These are phyloP conservation scores for Helicoverpa zea DNA, from an alignment of 1,140 invertebrate species.

Conservation along the genomic window DNA sequence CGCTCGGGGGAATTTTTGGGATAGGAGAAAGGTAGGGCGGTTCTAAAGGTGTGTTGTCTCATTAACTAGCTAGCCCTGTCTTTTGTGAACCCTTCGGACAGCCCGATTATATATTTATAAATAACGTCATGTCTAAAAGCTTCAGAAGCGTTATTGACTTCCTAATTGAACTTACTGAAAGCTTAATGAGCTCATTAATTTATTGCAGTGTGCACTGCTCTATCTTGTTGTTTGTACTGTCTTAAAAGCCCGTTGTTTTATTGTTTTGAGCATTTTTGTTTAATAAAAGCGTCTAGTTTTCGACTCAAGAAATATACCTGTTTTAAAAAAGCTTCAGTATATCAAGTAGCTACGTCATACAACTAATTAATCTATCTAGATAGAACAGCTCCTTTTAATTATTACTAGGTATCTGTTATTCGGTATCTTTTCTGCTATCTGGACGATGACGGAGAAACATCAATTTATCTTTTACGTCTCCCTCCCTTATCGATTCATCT, in stretches of 20 bases:
- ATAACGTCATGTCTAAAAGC: too few species aligned
- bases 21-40: background rate
- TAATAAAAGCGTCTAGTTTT: too few species aligned
- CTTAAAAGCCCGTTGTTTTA: too few species aligned
- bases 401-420: constrained; percentile 44
- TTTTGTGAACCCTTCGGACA: too few species aligned
- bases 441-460: constrained; percentile 42
- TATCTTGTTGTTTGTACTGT: too few species aligned
- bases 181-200: too few species aligned
- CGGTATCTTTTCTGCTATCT: constrained; percentile 20
- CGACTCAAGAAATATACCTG: too few species aligned
- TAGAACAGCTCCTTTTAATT: constrained; percentile 38
- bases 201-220: too few species aligned
- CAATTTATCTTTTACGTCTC: constrained; percentile 41
- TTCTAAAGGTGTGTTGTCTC: constrained; percentile 10
- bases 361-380: constrained; percentile 32
- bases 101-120: too few species aligned
- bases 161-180: too few species aligned
- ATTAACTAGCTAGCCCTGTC: background rate
- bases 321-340: background rate
- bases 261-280: too few species aligned
- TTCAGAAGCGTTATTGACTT: too few species aligned
- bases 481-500: constrained; percentile 29
- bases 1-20: constrained; percentile 18
- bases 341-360: constrained; percentile 11